Evolutionary conservation across 1,140 invertebrate genomes (phyloP).

Genomic region (Saxidomus purpurata): DNA sequence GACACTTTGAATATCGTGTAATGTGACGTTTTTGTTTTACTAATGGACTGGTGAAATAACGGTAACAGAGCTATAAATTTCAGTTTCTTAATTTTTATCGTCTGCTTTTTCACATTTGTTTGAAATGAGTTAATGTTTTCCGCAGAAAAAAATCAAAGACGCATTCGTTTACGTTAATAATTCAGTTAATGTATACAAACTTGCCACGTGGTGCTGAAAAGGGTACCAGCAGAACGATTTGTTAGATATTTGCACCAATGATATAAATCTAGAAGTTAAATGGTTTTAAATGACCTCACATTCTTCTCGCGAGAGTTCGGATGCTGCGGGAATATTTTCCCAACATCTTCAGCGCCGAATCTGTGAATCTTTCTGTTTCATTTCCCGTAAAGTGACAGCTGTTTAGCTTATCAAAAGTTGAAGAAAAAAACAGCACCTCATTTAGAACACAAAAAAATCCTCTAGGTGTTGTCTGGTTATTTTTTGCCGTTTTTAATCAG

Average conservation of each 20-base stretch:
- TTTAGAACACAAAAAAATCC: conserved; percentile 1
- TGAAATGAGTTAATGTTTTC: neutral
- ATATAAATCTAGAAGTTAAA: neutral
- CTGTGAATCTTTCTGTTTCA: conserved; percentile 42
- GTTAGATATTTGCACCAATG: neutral
- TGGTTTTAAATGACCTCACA: conserved; percentile 26
- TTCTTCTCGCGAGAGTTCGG: neutral
- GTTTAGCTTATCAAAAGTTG: conserved; percentile 25
- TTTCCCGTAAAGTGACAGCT: conserved; percentile 21
- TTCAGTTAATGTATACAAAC: conserved; percentile 9
- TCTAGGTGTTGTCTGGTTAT: conserved; percentile 8
- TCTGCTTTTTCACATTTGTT: neutral
- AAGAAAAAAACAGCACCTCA: neutral
- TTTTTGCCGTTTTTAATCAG: neutral
- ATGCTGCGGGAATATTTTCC: neutral
- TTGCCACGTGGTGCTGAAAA: neutral
- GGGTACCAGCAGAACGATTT: neutral
- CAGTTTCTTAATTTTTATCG: neutral
- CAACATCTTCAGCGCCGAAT: neutral
- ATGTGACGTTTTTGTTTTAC: neutral
- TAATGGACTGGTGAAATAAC: conserved; percentile 11
- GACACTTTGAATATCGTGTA: neutral
- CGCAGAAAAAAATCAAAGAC: conserved; percentile 5
- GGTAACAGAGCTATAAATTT: neutral
- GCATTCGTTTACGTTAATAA: conserved; percentile 22